A percentile compares a stretch with the other conserved stretches of the same genome.
Conservation (phyloP, 2,113 vertebrate genomes). For the Leucoraja erinaceus region DNA sequence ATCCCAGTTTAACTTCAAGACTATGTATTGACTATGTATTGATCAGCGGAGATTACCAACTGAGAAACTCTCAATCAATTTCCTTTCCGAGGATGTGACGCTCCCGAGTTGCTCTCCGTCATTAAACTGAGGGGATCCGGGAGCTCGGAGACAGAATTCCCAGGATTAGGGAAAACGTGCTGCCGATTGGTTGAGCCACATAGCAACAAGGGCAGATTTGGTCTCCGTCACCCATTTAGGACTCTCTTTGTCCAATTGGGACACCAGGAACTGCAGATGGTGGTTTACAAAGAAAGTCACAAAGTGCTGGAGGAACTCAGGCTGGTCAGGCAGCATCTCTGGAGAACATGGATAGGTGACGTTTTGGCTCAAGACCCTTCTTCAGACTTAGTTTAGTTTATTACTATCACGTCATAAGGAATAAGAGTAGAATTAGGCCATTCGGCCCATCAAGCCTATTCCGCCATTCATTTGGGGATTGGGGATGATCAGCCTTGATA, state of each 20-base stretch:
- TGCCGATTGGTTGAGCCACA: neutral
- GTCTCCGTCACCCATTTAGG: neutral
- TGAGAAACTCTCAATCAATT: constrained; percentile 4
- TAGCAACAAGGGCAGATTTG: neutral
- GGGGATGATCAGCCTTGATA: no score
- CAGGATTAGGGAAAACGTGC: neutral
- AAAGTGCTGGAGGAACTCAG: no score
- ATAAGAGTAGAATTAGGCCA: no score
- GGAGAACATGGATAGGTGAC: no score
- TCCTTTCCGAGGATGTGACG: neutral
- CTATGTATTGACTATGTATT: neutral
- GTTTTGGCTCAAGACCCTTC: no score
- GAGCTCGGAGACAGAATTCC: neutral
- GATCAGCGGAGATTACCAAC: constrained; percentile 22
- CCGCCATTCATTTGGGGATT: no score
- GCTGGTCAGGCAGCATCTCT: no score
- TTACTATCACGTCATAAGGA: no score
- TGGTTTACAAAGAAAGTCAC: no score
- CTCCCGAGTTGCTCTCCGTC: neutral
- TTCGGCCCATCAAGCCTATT: no score
- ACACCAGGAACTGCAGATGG: no score
- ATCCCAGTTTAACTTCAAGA: constrained; percentile 19
- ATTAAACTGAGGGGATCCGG: constrained; percentile 18
- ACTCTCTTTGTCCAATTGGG: neutral
- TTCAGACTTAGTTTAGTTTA: no score